Evolutionary conservation across 2,797 vertebrate species (phyloP), one percentile per base, ranked within the genome.

Genomic region (Premnoplex brunnescens): DNA sequence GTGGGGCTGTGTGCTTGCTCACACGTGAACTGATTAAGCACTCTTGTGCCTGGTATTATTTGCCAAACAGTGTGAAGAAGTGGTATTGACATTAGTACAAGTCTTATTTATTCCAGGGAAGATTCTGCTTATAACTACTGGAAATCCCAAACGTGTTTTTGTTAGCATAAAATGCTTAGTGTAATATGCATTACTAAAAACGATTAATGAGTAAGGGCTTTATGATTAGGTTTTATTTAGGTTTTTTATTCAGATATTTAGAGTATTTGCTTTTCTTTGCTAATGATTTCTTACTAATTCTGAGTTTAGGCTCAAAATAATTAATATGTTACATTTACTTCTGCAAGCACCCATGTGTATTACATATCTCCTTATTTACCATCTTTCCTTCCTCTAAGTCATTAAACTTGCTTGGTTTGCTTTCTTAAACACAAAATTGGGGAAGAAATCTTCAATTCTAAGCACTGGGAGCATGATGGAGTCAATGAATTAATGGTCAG

Each of bases 41-140:
- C 54, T 78, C 15, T 4, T 15, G 44, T 3, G 98, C 94, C 98
- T 98, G 97, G 96, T 91, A 2, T 94, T 98, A 71, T 98, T 98
- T 72, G 97, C 98, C 62, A 98, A 96, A 84, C 97, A 98, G 79
- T 97, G 97, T 74, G 98, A 98, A 96, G 98, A 98, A 6, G 97
- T 98, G 36, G 97, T 93, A 98, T 98, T 85, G 1, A 98, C 89
- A 96, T 98, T 77, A 98, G 66, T 88, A 98, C 98, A 36, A 98
- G 97, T 12, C 97, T 98, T 67, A 98, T 98, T 98, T 67, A 98
- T 98, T 96, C 98, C 97, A 96, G 98, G 98, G 98, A 87, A 90
- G 12, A 20, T 62, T 55, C 32, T 67, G 27, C 21, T 66, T 76
- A 3, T 75, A 51, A 46, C 30, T 41, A 10, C 30, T 27, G 32